Conservation (phyloP, 1,140 invertebrate genomes). For the Drosophila virilis region DNA sequence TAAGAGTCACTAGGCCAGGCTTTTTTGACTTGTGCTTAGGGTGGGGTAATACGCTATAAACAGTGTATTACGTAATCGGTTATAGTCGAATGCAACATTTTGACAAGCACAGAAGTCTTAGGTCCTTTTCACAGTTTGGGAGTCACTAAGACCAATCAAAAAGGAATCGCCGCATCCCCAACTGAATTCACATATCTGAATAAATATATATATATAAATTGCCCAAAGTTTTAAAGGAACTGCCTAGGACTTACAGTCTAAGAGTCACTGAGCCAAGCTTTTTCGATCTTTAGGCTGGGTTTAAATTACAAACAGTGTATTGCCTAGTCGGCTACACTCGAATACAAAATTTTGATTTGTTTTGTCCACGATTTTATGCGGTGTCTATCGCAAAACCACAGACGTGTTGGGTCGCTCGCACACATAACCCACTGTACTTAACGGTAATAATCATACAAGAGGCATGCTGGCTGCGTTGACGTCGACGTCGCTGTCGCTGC, state of each 20-base stretch:
- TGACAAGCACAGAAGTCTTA: constrained; percentile 11
- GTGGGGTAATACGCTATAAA: not conserved
- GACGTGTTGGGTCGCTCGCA: not conserved
- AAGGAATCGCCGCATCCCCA: no score
- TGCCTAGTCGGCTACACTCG: not conserved
- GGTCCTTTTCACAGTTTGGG: not conserved
- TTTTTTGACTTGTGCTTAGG: not conserved
- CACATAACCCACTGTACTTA: constrained; percentile 28
- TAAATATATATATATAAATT: no score
- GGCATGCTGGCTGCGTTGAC: constrained; percentile 17
- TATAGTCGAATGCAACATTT: no score
- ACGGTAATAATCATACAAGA: constrained; percentile 37
- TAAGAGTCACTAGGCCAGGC: not conserved
- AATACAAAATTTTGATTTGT: not conserved
- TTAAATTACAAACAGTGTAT: not conserved
- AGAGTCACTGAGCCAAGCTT: not conserved
- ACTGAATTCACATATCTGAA: no score
- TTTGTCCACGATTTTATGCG: constrained; percentile 8
- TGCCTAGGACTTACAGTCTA: not conserved
- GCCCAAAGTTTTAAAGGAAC: not conserved
- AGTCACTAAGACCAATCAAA: no score
- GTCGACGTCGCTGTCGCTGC: constrained; percentile 18
- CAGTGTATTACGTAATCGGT: not conserved
- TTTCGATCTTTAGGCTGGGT: no score
- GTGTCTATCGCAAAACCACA: constrained; percentile 31